phyloP scores from a whole-genome alignment of 2,113 vertebrate species.

The Pongo pygmaeus region DNA sequence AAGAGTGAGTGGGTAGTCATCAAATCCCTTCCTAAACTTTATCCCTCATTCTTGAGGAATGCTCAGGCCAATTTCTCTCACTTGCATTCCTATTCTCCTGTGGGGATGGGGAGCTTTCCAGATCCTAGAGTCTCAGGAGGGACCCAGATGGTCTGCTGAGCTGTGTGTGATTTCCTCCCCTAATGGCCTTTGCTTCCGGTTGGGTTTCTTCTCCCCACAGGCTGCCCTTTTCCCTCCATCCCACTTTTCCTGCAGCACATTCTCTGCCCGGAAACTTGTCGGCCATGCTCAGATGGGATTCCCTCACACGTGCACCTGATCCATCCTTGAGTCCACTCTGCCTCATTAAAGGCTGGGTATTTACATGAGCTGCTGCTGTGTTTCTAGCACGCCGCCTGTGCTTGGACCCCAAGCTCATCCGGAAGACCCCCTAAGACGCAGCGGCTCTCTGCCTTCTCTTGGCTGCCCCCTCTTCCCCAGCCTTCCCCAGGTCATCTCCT shows the following conservation, averaged over 20 bases:
- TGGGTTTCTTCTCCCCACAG: neutral
- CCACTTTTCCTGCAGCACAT: rapidly evolving
- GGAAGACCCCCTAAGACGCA: neutral
- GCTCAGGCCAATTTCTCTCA: neutral
- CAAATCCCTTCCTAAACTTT: neutral
- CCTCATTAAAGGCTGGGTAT: neutral
- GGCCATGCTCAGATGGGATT: neutral
- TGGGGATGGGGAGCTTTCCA: neutral
- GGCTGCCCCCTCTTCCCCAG: neutral
- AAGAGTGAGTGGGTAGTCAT: neutral
- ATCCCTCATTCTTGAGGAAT: neutral
- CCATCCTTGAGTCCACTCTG: neutral
- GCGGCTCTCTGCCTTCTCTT: neutral
- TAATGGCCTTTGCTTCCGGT: neutral
- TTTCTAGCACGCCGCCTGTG: neutral
- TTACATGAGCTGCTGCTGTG: neutral
- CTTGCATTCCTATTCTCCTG: neutral
- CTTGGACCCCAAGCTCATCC: neutral
- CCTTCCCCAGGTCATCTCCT: neutral
- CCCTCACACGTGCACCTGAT: rapidly evolving
- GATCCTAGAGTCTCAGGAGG: neutral
- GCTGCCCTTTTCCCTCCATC: no score
- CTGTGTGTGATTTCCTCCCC: neutral
- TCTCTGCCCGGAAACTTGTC: neutral
- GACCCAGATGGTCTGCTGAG: no score